phyloP scores from a whole-genome alignment of 2,888 invertebrate species.

The Lydus trimaculatus region DNA sequence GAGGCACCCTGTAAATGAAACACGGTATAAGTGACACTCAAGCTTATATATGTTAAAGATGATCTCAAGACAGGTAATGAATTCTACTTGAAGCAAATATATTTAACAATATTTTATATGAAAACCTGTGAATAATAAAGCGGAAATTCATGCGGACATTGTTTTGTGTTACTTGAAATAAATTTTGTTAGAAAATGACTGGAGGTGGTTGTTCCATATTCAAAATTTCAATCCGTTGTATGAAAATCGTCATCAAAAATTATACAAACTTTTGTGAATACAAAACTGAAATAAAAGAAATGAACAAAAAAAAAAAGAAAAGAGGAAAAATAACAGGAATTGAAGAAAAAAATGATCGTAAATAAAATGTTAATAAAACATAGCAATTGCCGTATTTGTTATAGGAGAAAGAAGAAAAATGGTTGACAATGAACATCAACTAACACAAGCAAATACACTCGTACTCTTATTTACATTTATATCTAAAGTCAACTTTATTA shows the following conservation, averaged over 20 bases:
- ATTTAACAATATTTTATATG: neutral
- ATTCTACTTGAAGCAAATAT: neutral
- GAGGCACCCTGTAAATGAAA: too few species aligned
- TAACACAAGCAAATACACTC: constrained; percentile 16
- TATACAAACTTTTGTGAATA: neutral
- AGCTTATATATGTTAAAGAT: too few species aligned
- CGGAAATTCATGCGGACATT: constrained; percentile 9
- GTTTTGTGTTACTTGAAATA: neutral
- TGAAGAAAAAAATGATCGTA: neutral
- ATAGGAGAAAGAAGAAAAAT: constrained; percentile 19
- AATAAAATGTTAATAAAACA: constrained; percentile 21
- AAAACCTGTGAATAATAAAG: constrained; percentile 9
- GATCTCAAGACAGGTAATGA: too few species aligned
- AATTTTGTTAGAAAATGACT: constrained; percentile 4
- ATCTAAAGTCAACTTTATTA: constrained; percentile 29
- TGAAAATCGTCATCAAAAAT: neutral
- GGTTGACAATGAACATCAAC: constrained; percentile 21
- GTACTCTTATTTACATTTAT: constrained; percentile 31
- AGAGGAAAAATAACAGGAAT: neutral
- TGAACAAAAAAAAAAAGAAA: neutral
- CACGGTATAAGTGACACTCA: too few species aligned
- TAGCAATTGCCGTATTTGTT: constrained; percentile 8
- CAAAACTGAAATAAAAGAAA: neutral
- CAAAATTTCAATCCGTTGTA: neutral
- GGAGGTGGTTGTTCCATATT: constrained; percentile 7